Conservation (phyloP, 2,888 invertebrate genomes). For the Lasioglossum lativentre region DNA sequence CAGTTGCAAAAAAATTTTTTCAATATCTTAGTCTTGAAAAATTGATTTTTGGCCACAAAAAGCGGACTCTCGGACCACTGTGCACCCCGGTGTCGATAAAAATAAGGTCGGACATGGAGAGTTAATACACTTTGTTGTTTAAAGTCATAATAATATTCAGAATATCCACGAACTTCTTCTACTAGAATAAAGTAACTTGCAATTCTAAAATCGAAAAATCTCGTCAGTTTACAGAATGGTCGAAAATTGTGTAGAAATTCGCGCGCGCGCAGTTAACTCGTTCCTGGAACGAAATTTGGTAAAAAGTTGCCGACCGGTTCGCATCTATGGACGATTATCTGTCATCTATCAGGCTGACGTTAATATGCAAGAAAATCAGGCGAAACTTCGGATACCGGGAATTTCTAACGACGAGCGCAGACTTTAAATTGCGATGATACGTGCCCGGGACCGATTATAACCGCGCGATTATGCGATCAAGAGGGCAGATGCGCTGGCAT, state of each 20-base stretch:
- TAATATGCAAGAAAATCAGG: constrained; percentile 15
- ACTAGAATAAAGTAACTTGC: too few relatives aligned
- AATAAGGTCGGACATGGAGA: too few relatives aligned
- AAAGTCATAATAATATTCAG: too few relatives aligned
- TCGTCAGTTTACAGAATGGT: neutral
- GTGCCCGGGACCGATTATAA: constrained; percentile 40
- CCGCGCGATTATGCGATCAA: constrained; percentile 41
- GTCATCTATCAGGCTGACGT: constrained; percentile 11
- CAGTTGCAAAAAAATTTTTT: too few relatives aligned
- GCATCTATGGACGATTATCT: neutral
- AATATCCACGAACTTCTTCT: too few relatives aligned
- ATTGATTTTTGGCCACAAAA: too few relatives aligned
- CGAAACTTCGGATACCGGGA: constrained; percentile 12
- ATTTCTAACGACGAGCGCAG: constrained; percentile 15
- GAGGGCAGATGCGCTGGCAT: constrained; percentile 45
- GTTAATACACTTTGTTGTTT: too few relatives aligned
- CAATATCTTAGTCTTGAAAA: too few relatives aligned
- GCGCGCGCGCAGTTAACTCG: neutral
- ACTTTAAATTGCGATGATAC: constrained; percentile 40
- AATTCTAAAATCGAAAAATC: neutral
- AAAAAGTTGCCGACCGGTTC: neutral
- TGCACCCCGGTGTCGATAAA: too few relatives aligned
- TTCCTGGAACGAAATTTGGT: neutral
- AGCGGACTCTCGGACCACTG: too few relatives aligned
- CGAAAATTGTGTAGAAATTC: neutral